These are phyloP conservation scores for Abscondita cerata DNA, from an alignment of 2,888 invertebrate genomes.

Conservation along the genomic window DNA sequence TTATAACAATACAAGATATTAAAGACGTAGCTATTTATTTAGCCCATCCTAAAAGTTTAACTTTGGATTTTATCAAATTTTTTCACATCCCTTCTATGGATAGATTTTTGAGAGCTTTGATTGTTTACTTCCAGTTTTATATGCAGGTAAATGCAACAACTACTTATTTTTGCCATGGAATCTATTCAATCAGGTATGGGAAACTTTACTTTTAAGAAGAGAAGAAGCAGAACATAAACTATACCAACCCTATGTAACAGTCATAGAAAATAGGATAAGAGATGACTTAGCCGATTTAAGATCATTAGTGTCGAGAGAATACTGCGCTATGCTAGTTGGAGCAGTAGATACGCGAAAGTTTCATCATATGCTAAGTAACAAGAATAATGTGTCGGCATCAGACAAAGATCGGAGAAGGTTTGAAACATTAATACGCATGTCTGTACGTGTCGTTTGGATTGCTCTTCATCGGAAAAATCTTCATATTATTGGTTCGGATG, in stretches of 20 bases:
- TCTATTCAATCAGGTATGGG: conserved; percentile 58
- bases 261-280: conserved; percentile 60
- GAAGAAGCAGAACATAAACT: conserved; percentile 62
- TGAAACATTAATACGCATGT: conserved; percentile 66
- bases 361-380: conserved; percentile 66
- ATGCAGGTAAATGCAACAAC: conserved; percentile 59
- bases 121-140: conserved; percentile 69
- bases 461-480: conserved; percentile 66
- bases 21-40: conserved; percentile 67
- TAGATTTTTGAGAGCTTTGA: conserved; percentile 67
- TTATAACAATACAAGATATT: conserved; percentile 67
- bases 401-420: conserved; percentile 69
- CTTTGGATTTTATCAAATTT: conserved; percentile 66
- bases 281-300: conserved; percentile 67
- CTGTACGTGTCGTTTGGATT: conserved; percentile 70
- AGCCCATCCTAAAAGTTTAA: conserved; percentile 62
- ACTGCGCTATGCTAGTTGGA: conserved; percentile 66
- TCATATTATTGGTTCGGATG: conserved; percentile 65
- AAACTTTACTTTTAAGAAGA: conserved; percentile 63
- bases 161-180: too few relatives aligned
- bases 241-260: conserved; percentile 61
- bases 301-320: conserved; percentile 67
- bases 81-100: conserved; percentile 67
- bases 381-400: conserved; percentile 65
- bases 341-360: conserved; percentile 62